Evolutionary conservation across 2,888 invertebrate species (phyloP), one percentile per base, ranked within the genome.

Genomic region (Keiferia lycopersicella): DNA sequence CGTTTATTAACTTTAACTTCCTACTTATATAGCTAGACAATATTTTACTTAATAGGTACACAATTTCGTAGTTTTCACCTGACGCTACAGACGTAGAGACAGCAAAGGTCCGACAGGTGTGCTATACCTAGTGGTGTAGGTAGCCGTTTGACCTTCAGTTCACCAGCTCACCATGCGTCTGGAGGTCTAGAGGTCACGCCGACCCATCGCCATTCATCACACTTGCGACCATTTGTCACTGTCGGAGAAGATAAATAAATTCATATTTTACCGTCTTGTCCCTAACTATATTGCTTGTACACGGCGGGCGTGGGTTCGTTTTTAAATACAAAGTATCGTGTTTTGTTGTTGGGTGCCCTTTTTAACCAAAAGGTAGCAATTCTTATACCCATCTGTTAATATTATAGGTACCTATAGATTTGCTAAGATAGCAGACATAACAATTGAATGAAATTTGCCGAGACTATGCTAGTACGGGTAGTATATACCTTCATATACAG

Each of bases 171-270:
- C 34, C 34, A 34, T 53, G 30, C n/a, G 56, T 56, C 56, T 34
- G 30, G 26, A 14, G 30, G 57, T 38, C 57, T 57, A 38, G 39
- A 58, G 58, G 58, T 58, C 58, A 57, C 34, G 16, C 12, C 56
- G 16, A 34, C 30, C 38, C 39, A 38, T 58, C 57, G 39, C 39
- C 58, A 58, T 58, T 39, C 20, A 39, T 58, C 58, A 58, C 14
- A 20, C 12, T 20, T 39, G 39, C 39, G 1, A 39, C 38, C 58
- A 58, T 58, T 20, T 14, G 58, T 58, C 18, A 58, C 58, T 58
- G 58, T 58, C 58, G 26, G 11, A n/a, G 26, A n/a, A 34, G 34
- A 26, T 56, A 50, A 50, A 20, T 50, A 18, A 50, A 20, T 50
- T 20, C 50, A 45, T 45, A 45, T 45, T 45, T 45, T 45, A n/a